phyloP scores from a whole-genome alignment of 2,888 invertebrate genomes.

The Romanomermis culicivorax region DNA sequence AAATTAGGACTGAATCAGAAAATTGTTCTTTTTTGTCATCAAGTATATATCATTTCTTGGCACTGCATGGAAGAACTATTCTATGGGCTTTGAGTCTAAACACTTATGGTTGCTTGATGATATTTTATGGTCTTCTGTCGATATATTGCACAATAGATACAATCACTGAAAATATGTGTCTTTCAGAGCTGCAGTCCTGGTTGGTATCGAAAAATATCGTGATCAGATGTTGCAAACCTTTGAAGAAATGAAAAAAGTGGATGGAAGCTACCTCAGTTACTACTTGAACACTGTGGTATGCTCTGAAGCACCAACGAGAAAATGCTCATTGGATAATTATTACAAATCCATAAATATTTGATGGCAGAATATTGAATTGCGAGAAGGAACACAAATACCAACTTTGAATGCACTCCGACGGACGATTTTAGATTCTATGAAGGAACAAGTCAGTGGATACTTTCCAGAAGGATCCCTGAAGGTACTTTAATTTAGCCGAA shows the following conservation, averaged over 20 bases:
- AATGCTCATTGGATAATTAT: background rate
- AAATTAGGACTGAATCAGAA: no score
- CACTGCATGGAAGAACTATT: no score
- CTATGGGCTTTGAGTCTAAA: no score
- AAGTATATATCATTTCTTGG: no score
- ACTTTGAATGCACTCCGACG: background rate
- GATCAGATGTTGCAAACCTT: background rate
- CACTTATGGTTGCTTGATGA: no score
- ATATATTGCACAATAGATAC: no score
- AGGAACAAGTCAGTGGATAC: background rate
- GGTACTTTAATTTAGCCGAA: no score
- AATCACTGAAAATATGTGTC: no score
- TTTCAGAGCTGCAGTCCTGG: background rate
- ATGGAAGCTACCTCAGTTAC: background rate
- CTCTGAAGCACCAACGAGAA: background rate
- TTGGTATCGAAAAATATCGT: background rate
- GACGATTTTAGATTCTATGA: background rate
- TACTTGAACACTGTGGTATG: background rate
- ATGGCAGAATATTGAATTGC: background rate
- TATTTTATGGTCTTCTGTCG: no score
- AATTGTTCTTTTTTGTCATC: no score
- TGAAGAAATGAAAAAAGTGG: constrained; percentile 1
- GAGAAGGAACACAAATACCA: background rate
- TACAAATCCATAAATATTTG: background rate
- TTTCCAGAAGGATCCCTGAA: background rate